Base-by-base conservation (phyloP, 2,797 vertebrate genomes). In the Cetoscarus ocellatus region DNA sequence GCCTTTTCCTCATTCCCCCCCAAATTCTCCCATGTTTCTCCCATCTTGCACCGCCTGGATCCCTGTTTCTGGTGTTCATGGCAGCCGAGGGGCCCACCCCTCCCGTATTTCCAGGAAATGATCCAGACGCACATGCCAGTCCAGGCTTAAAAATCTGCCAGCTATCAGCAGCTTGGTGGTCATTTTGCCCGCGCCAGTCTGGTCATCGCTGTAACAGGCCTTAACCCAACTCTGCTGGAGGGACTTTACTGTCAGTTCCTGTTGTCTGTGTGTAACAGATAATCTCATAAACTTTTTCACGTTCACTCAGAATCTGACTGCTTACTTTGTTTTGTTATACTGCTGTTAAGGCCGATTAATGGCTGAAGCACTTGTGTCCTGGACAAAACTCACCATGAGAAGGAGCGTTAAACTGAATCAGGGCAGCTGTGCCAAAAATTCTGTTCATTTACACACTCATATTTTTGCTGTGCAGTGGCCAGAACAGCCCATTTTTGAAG, bases 101-200 rank as follows among this genome's bases (percentile, higher is more conserved):
- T 75, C 79, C 80, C 86, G 88, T 77, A 84, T 85, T 89, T 85
- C 77, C 71, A 86, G 86, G 85, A 86, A 79, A 3, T 5, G 0
- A 14, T 87, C 86, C 85, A 91, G 69, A 18, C 67, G 0, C 6
- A n/a, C 2, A 9, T 53, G 75, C 82, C 86, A 78, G 39, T 67
- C 72, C 51, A n/a, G 15, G 77, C 36, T 67, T 12, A 18, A 51
- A 61, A 74, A 73, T 58, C 68, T 73, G 84, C 86, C 86, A 90
- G 77, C 67, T 66, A 51, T 72, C 51, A 66, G 54, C 83, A 70
- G 62, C 53, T 75, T 85, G 87, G 79, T 86, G 17, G 0, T 58
- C 17, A 27, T 35, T 56, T 56, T 63, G 64, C 65, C 48, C 15
- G 10, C 56, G 49, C 56, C 76, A 73, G 80, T 58, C 77, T 89